These are phyloP conservation scores for Pachyseris speciosa DNA, from an alignment of 64 coral and sea anemone species.

Conservation along the genomic window DNA sequence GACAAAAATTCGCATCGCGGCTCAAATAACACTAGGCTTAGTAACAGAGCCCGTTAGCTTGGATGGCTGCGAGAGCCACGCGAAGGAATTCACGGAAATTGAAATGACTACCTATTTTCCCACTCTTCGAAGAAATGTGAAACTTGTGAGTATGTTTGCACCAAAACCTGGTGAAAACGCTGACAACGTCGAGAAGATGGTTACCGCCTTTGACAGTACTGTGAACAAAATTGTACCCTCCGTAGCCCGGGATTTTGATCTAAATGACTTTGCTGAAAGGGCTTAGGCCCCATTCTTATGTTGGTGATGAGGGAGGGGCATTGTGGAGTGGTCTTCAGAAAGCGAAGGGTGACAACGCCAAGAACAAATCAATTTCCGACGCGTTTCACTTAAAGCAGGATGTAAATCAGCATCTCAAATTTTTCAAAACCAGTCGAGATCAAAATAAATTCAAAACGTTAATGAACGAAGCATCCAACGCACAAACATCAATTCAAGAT, in stretches of 20 bases:
- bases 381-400: slow-evolving; percentile 72
- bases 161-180: slow-evolving; percentile 70
- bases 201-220: slow-evolving; percentile 22
- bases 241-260: slow-evolving; percentile 6
- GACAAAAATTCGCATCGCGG: slow-evolving; percentile 51
- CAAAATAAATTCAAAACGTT: slow-evolving; percentile 33
- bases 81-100: slow-evolving; percentile 35
- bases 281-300: slow-evolving; percentile 38
- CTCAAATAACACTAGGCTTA: slow-evolving; percentile 40
- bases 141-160: slow-evolving; percentile 51
- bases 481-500: neutral
- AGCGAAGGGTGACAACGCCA: slow-evolving; percentile 40
- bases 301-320: slow-evolving; percentile 68
- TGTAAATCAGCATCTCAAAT: slow-evolving; percentile 14
- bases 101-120: slow-evolving; percentile 69
- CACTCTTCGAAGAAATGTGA: slow-evolving; percentile 43
- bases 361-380: slow-evolving; percentile 48
- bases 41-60: slow-evolving; percentile 59
- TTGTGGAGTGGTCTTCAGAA: slow-evolving; percentile 40
- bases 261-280: neutral
- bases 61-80: slow-evolving; percentile 63
- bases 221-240: slow-evolving; percentile 10
- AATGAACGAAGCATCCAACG: slow-evolving; percentile 5
- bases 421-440: neutral
- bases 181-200: slow-evolving; percentile 25